A percentile compares a stretch with the other conserved stretches of the same genome.
Evolutionary conservation across 2,888 invertebrate species (phyloP).

Genomic region (Notodonta dromedarius): DNA sequence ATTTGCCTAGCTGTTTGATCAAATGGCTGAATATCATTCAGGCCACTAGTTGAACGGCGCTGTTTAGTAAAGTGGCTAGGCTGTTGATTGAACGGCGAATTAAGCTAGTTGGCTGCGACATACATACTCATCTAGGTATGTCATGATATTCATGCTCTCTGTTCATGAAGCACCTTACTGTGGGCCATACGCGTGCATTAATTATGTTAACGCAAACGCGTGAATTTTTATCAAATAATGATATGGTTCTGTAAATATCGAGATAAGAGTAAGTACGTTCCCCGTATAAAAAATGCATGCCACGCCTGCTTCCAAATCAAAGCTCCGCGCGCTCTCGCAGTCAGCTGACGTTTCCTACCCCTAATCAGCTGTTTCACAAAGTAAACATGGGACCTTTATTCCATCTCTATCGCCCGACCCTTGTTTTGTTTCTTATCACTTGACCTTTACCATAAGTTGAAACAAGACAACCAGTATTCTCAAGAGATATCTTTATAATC

Average conservation of each 20-base stretch:
- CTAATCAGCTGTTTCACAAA: slow-evolving; percentile 45
- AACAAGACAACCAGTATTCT: slow-evolving; percentile 31
- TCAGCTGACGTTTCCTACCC: slow-evolving; percentile 46
- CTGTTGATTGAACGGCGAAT: no score
- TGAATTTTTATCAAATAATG: slow-evolving; percentile 1
- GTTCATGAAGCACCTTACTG: no score
- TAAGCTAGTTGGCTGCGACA: no score
- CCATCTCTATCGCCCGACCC: slow-evolving; percentile 49
- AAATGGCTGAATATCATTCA: no score
- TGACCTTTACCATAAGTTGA: slow-evolving; percentile 34
- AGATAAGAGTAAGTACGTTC: slow-evolving; percentile 16
- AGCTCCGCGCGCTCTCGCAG: slow-evolving; percentile 13
- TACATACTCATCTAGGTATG: no score
- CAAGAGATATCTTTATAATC: slow-evolving; percentile 10
- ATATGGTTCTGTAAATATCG: not conserved
- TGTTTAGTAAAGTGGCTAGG: no score
- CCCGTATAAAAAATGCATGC: slow-evolving; percentile 20
- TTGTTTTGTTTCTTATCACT: slow-evolving; percentile 50
- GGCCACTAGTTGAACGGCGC: no score
- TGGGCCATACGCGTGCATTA: not conserved
- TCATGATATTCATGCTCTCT: no score
- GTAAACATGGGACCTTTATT: slow-evolving; percentile 25
- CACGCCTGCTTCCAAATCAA: slow-evolving; percentile 12
- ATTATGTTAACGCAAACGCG: not conserved
- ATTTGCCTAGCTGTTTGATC: no score